Evolutionary conservation across 2,888 invertebrate genomes (phyloP).

Genomic region (Oasisia sp.): DNA sequence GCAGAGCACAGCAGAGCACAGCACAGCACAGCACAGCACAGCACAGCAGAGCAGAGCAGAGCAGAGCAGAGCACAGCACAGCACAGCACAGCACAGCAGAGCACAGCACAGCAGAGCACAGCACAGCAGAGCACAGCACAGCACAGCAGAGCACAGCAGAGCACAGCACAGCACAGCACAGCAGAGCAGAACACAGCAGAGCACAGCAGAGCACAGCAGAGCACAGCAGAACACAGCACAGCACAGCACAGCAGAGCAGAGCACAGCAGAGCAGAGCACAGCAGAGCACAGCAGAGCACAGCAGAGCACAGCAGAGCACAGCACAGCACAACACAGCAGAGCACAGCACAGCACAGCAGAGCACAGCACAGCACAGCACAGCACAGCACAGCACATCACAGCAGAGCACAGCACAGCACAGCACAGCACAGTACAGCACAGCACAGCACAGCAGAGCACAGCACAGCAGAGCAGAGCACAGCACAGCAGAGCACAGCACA

Average conservation of each 20-base stretch:
- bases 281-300: slow-evolving; percentile 24
- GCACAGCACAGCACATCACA: not conserved
- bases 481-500: too few relatives aligned
- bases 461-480: slow-evolving; percentile 28
- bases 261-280: slow-evolving; percentile 24
- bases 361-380: slow-evolving; percentile 18
- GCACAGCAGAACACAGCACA: slow-evolving; percentile 31
- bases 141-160: slow-evolving; percentile 14
- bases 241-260: slow-evolving; percentile 37
- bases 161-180: slow-evolving; percentile 18
- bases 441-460: slow-evolving; percentile 27
- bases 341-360: slow-evolving; percentile 29
- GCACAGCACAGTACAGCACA: slow-evolving; percentile 35
- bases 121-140: slow-evolving; percentile 33
- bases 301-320: slow-evolving; percentile 24
- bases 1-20: slow-evolving; percentile 26
- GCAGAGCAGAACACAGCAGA: slow-evolving; percentile 27
- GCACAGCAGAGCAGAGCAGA: slow-evolving; percentile 36
- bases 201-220: slow-evolving; percentile 23
- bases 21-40: slow-evolving; percentile 37
- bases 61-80: slow-evolving; percentile 30
- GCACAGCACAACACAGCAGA: slow-evolving; percentile 32
- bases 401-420: slow-evolving; percentile 30
- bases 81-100: slow-evolving; percentile 35
- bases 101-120: slow-evolving; percentile 27